Evolutionary conservation across 2,888 invertebrate species (phyloP).

Genomic region (Pachymerium ferrugineum): DNA sequence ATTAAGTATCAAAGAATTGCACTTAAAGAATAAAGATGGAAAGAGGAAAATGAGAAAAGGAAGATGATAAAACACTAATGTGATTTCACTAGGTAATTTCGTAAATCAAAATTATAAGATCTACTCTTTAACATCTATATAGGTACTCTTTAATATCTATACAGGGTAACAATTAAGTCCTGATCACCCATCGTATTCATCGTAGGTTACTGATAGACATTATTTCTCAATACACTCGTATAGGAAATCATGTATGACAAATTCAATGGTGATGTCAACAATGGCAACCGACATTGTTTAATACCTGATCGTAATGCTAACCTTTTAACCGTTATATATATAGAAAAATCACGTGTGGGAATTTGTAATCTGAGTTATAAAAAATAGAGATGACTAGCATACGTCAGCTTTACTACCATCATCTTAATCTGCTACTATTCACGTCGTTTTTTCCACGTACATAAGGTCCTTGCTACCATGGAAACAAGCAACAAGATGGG

Average conservation of each 20-base stretch:
- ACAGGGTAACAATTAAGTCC: too few species aligned
- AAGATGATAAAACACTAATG: background rate
- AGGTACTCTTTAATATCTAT: too few species aligned
- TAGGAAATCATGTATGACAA: too few species aligned
- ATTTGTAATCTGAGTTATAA: background rate
- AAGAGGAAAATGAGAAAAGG: background rate
- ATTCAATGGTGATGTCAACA: too few species aligned
- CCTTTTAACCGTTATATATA: background rate
- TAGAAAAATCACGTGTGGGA: background rate
- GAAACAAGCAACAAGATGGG: background rate
- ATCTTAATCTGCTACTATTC: background rate
- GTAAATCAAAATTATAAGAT: background rate
- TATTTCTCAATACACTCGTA: too few species aligned
- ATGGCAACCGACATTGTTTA: too few species aligned
- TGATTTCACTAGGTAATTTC: background rate
- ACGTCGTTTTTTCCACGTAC: background rate
- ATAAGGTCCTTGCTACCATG: background rate
- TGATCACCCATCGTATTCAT: too few species aligned
- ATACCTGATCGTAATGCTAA: too few species aligned
- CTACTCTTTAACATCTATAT: too few species aligned
- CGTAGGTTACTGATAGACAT: too few species aligned
- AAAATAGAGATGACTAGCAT: background rate
- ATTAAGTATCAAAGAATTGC: background rate
- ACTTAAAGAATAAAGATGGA: too few species aligned
- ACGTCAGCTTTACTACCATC: background rate